phyloP scores from a whole-genome alignment of 2,888 invertebrate genomes.

The Heteropelma amictum region DNA sequence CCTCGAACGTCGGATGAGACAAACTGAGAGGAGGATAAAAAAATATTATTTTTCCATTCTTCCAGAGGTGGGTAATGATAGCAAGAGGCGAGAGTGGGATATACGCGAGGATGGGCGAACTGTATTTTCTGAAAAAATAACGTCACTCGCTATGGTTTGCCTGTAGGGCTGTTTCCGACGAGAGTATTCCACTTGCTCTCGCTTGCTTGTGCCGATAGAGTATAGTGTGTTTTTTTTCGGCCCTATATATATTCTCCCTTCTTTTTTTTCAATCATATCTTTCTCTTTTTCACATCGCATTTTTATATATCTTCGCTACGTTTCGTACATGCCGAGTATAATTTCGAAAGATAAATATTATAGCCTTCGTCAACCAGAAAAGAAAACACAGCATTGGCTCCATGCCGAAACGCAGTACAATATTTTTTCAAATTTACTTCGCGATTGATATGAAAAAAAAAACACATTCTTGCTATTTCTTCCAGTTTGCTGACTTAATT shows the following conservation, averaged over 20 bases:
- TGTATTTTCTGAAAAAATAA: constrained; percentile 77
- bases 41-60: constrained; percentile 78
- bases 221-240: constrained; percentile 41
- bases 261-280: constrained; percentile 34
- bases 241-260: constrained; percentile 49
- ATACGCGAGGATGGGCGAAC: constrained; percentile 44
- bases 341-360: constrained; percentile 61
- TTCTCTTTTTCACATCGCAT: constrained; percentile 31
- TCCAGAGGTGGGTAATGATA: constrained; percentile 61
- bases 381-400: constrained; percentile 37
- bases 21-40: constrained; percentile 66
- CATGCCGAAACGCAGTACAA: constrained; percentile 17
- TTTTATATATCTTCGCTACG: constrained; percentile 29
- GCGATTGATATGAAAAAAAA: background rate
- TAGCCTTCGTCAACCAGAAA: constrained; percentile 40
- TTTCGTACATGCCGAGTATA: constrained; percentile 46
- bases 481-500: background rate
- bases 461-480: background rate
- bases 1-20: constrained; percentile 49
- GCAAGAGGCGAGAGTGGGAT: constrained; percentile 27
- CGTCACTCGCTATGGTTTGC: constrained; percentile 48
- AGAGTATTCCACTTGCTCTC: constrained; percentile 21
- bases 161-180: constrained; percentile 38
- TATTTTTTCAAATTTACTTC: background rate
- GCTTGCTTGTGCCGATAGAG: constrained; percentile 25